phyloP scores from a whole-genome alignment of 2,888 invertebrate species.

The Leptinotarsa juncta region DNA sequence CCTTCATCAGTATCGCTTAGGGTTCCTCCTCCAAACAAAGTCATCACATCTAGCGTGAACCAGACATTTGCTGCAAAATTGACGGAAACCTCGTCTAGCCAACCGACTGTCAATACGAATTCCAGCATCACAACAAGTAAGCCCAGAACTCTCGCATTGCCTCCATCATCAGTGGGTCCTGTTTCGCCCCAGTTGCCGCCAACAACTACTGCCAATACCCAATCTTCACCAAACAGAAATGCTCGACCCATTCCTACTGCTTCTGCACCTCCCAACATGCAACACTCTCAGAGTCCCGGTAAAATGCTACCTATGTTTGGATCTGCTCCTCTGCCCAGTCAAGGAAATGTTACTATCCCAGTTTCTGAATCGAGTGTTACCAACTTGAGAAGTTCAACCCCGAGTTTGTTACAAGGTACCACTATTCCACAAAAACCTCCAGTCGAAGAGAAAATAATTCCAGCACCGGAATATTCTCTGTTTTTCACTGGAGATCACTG shows the following conservation, averaged over 20 bases:
- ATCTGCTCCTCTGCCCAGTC: slow-evolving; percentile 28
- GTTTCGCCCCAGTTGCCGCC: slow-evolving; percentile 56
- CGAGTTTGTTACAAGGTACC: slow-evolving; percentile 50
- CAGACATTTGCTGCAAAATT: slow-evolving; percentile 82
- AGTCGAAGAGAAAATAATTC: slow-evolving; percentile 32
- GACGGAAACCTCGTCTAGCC: slow-evolving; percentile 65
- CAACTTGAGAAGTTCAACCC: slow-evolving; percentile 46
- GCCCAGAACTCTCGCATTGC: slow-evolving; percentile 26
- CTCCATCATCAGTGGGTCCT: slow-evolving; percentile 51
- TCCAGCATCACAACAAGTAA: slow-evolving; percentile 37
- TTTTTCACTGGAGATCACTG: slow-evolving; percentile 83
- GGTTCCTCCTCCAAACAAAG: slow-evolving; percentile 51
- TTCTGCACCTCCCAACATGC: slow-evolving; percentile 63
- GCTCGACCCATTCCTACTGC: slow-evolving; percentile 61
- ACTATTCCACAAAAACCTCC: neutral
- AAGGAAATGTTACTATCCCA: slow-evolving; percentile 22
- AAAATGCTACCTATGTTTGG: slow-evolving; percentile 36
- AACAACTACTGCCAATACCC: slow-evolving; percentile 46
- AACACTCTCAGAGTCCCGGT: slow-evolving; percentile 58
- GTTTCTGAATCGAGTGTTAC: slow-evolving; percentile 31
- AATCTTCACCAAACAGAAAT: slow-evolving; percentile 59
- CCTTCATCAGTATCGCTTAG: slow-evolving; percentile 68
- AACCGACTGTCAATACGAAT: slow-evolving; percentile 45
- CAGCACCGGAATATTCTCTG: slow-evolving; percentile 83
- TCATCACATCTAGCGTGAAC: slow-evolving; percentile 65